Evolutionary conservation across 2,797 vertebrate species (phyloP).

Genomic region (Ciconia nigra): DNA sequence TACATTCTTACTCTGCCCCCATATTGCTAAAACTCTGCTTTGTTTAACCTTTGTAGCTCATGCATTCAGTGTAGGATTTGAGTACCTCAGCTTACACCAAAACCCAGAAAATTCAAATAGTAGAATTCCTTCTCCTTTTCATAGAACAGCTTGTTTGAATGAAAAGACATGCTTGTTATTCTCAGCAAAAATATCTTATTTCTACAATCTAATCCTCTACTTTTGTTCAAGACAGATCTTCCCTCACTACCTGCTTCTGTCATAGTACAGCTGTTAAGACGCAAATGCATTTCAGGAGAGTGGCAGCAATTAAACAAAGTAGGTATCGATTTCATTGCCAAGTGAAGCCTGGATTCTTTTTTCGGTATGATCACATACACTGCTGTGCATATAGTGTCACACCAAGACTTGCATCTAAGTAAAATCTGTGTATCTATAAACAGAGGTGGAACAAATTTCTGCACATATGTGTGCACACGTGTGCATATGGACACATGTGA

Average conservation of each 20-base stretch:
- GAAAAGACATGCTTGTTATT: background rate
- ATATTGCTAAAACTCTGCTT: background rate
- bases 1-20: constrained; percentile 66
- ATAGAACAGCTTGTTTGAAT: background rate
- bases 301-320: background rate
- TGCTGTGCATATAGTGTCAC: background rate
- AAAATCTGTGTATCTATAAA: background rate
- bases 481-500: background rate
- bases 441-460: background rate
- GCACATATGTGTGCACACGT: no score
- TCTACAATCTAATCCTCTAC: background rate
- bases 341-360: background rate
- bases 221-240: background rate
- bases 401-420: background rate
- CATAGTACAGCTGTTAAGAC: background rate
- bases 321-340: background rate
- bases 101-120: background rate
- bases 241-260: background rate
- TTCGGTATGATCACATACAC: accelerated
- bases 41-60: constrained; percentile 34
- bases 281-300: background rate
- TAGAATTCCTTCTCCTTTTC: background rate
- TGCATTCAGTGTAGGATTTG: constrained; percentile 18
- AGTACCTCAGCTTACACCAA: constrained; percentile 4
- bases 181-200: background rate